These are phyloP conservation scores for Oreohelix idahoensis DNA, from an alignment of 1,140 invertebrate species.

Conservation along the genomic window DNA sequence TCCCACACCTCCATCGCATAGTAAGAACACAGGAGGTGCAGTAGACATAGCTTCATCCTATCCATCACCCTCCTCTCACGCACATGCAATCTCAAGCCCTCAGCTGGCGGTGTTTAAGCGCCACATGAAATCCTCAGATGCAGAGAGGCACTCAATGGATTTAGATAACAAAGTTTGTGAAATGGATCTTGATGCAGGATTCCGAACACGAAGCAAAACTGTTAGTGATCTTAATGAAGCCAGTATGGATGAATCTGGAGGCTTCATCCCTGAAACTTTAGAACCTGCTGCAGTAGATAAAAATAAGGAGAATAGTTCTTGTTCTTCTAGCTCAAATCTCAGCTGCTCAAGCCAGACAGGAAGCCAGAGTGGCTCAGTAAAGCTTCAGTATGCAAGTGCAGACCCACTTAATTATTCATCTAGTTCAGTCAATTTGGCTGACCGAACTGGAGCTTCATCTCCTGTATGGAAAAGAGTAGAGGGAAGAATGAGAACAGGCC, in stretches of 20 bases:
- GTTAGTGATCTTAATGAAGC: constrained; percentile 81
- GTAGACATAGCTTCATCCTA: constrained; percentile 11
- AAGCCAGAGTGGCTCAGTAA: constrained; percentile 79
- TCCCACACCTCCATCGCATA: background rate
- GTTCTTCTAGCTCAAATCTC: constrained; percentile 83
- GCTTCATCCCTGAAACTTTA: constrained; percentile 76
- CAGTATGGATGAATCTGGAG: constrained; percentile 88
- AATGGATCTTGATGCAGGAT: constrained; percentile 80
- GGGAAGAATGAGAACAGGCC: constrained; percentile 43
- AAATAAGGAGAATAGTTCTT: constrained; percentile 74
- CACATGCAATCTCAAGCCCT: constrained; percentile 39
- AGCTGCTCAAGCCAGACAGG: constrained; percentile 74
- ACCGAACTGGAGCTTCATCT: constrained; percentile 75
- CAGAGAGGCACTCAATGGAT: constrained; percentile 90
- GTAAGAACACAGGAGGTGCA: background rate
- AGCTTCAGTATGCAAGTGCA: constrained; percentile 93
- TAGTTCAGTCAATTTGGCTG: constrained; percentile 75
- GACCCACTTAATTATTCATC: constrained; percentile 89
- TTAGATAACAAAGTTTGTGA: constrained; percentile 78
- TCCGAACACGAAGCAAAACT: constrained; percentile 90
- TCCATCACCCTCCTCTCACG: background rate
- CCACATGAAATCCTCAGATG: constrained; percentile 64
- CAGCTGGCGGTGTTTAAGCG: constrained; percentile 79
- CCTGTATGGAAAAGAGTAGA: constrained; percentile 88
- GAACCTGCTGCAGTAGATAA: constrained; percentile 69